Evolutionary conservation across 2,888 invertebrate species (phyloP).

Genomic region (Ephialtes manifestator): DNA sequence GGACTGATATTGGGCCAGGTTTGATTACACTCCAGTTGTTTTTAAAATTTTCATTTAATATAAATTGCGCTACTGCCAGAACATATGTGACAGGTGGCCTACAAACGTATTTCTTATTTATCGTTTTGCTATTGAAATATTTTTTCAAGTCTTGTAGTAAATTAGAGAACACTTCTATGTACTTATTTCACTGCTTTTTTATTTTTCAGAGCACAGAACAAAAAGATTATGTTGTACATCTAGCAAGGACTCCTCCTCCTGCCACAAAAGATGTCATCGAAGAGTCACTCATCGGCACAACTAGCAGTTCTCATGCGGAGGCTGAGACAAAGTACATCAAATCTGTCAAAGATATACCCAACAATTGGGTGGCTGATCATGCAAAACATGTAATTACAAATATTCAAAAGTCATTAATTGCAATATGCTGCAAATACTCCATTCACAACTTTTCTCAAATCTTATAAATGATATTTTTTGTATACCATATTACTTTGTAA

Average conservation of each 20-base stretch:
- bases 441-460: neutral
- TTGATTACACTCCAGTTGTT: constrained; percentile 71
- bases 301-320: constrained; percentile 83
- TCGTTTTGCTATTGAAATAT: neutral
- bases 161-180: neutral
- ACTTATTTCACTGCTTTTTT: constrained; percentile 1
- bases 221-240: constrained; percentile 92
- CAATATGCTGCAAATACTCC: neutral
- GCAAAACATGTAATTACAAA: constrained; percentile 89
- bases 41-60: neutral
- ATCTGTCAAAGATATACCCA: constrained; percentile 88
- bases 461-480: neutral
- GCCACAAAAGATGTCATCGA: constrained; percentile 86
- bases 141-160: neutral
- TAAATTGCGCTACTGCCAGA: neutral
- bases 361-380: constrained; percentile 92
- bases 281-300: constrained; percentile 83
- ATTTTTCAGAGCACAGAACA: constrained; percentile 88
- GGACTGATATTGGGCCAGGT: constrained; percentile 95
- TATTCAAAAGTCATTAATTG: constrained; percentile 22
- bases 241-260: constrained; percentile 91
- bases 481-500: neutral
- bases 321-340: constrained; percentile 85
- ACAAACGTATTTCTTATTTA: neutral
- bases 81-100: constrained; percentile 18